A percentile compares a stretch with the other conserved stretches of the same genome.
Conservation (phyloP, 2,797 vertebrate species). For the Linurgus olivaceus region DNA sequence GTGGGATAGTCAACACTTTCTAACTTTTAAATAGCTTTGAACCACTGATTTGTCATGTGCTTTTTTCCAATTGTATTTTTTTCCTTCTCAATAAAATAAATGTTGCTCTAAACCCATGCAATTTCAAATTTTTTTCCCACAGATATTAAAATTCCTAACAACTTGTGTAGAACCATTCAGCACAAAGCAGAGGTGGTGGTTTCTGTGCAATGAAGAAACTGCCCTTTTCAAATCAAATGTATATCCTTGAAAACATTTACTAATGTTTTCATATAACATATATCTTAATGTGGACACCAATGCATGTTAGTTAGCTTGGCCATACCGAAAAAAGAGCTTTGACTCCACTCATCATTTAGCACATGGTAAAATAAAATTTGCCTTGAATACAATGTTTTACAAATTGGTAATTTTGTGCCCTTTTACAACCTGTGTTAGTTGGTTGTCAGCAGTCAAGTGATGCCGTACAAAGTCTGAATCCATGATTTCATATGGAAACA, state of each 20-base stretch:
- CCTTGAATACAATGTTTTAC: neutral
- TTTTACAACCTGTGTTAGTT: neutral
- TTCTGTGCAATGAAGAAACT: neutral
- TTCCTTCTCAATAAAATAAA: neutral
- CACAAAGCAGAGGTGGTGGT: neutral
- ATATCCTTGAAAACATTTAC: neutral
- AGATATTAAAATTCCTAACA: neutral
- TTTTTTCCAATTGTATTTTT: neutral
- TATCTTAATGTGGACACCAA: neutral
- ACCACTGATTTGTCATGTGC: neutral
- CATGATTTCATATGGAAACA: neutral
- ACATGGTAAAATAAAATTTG: neutral
- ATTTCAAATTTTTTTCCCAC: neutral
- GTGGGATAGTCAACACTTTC: neutral
- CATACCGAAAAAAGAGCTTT: neutral
- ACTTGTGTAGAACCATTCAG: neutral
- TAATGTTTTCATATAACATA: neutral
- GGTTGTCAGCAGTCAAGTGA: accelerated
- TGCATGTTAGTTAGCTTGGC: neutral
- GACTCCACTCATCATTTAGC: neutral
- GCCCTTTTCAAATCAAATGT: neutral
- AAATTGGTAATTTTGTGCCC: neutral
- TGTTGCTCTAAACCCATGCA: neutral
- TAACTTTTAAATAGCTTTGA: neutral
- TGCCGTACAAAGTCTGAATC: neutral